Conservation (phyloP, 2,113 vertebrate genomes). For the Phalacrocorax aristotelis region DNA sequence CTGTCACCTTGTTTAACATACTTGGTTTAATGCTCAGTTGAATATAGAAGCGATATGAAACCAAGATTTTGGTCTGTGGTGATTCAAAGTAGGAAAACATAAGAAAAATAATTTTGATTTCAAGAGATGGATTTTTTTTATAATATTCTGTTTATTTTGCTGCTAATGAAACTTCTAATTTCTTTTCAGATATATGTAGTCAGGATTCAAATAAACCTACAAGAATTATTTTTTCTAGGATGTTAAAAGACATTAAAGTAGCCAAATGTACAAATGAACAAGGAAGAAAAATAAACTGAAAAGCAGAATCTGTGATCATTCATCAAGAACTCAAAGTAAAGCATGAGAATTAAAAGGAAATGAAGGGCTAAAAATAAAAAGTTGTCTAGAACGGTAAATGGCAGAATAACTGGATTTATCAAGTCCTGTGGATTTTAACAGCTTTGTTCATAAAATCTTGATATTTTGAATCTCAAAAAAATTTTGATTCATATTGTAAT, state of each 20-base stretch:
- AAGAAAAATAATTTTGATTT: neutral
- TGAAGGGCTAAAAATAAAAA: slow-evolving; percentile 56
- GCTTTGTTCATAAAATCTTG: neutral
- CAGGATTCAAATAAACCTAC: slow-evolving; percentile 26
- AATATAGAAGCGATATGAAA: neutral
- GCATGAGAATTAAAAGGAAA: slow-evolving; percentile 53
- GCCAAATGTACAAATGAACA: slow-evolving; percentile 49
- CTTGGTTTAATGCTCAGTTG: neutral
- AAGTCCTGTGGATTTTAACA: slow-evolving; percentile 23
- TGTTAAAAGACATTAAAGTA: slow-evolving; percentile 39
- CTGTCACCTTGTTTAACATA: neutral
- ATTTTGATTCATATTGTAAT: neutral
- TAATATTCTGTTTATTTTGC: neutral
- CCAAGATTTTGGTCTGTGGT: neutral
- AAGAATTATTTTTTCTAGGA: slow-evolving; percentile 50
- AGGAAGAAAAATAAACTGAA: slow-evolving; percentile 62
- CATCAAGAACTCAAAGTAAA: slow-evolving; percentile 59
- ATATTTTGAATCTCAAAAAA: neutral
- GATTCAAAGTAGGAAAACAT: neutral
- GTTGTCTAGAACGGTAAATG: slow-evolving; percentile 29
- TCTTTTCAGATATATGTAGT: slow-evolving; percentile 17
- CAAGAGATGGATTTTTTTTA: neutral
- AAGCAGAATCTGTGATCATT: slow-evolving; percentile 46
- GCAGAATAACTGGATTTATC: slow-evolving; percentile 50
- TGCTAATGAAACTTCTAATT: slow-evolving; percentile 11